Base-by-base conservation (phyloP, 2,888 invertebrate species). In the Athrips mouffetella region DNA sequence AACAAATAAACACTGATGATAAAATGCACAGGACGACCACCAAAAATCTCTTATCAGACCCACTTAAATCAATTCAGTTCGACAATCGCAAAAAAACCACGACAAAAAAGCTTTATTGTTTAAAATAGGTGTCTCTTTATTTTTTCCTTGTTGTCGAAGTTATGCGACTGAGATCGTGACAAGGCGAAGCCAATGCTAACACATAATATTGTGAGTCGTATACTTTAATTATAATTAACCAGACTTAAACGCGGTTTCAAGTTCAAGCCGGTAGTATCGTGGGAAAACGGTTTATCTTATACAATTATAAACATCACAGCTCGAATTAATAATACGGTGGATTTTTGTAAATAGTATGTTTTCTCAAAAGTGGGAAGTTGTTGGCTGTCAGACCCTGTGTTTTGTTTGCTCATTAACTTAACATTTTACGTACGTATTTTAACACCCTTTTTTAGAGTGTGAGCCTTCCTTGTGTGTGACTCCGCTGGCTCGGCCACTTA, bases 211-310 rank as follows among this genome's bases (percentile, higher is more conserved):
- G 21, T 37, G 21, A 37, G 37, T 37, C 37, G 37, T 37, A n/a
- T 49, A 40, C 45, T 49, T 50, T 51, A 55, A 45, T 48, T 48
- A 52, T 52, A 52, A 52, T 49, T 50, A 55, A 52, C 45, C 37
- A 40, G 23, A 51, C 49, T 50, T 52, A 52, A 56, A 52, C 52
- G 31, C 15, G 8, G 52, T 54, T 48, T 57, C 57, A 57, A 57
- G 57, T 48, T 48, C 54, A 55, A 37, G 48, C 20, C 20, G 20
- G 30, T 40, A 44, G 41, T 48, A 41, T 46, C 57, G 57, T 57
- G 57, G 53, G 57, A 57, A 57, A 37, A 47, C 42, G 30, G 30
- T n/a, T 47, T 47, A 47, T 45, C 45, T 33, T 15, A 20, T 21
- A 21, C 31, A 44, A 44, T 44, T 31, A 44, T 44, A 44, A 44